Evolutionary conservation across 2,113 vertebrate species (phyloP), one percentile per base, ranked within the genome.

Genomic region (Colistium nudipinnis): DNA sequence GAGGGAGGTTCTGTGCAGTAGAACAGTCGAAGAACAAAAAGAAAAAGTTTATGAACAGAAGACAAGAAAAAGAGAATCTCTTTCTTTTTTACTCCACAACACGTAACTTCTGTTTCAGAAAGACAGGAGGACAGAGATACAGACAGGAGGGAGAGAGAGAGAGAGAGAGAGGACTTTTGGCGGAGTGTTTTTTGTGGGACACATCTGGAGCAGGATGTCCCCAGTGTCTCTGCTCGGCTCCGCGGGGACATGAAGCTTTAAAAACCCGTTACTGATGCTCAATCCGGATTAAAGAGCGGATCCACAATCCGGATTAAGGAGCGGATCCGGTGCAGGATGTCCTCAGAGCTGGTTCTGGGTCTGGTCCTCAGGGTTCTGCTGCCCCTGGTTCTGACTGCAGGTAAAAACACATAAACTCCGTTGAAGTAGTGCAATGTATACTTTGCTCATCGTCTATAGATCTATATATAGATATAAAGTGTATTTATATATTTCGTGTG

Each of bases 361-460:
- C 39, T 75, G 45, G 39, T 81, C 39, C 47, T 86, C 35, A 73
- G 84, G 68, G 35, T 81, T 14, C 33, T 76, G 51, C 81, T 86
- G 63, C 84, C 84, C 11, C 60, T 86, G 45, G 76, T 24, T 44
- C 9, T 86, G 44, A 76, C 77, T 54, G 67, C 81, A 83, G 84
- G 84, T 84, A 69, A 62, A 43, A 43, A 17, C 17, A 4, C 10
- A n/a, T n/a, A n/a, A n/a, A n/a, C n/a, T n/a, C n/a, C n/a, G n/a
- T n/a, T n/a, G n/a, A n/a, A n/a, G n/a, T n/a, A n/a, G n/a, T n/a
- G n/a, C n/a, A n/a, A n/a, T n/a, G n/a, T n/a, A n/a, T n/a, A n/a
- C n/a, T n/a, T n/a, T n/a, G n/a, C n/a, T n/a, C n/a, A n/a, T n/a
- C n/a, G n/a, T n/a, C n/a, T n/a, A n/a, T n/a, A n/a, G n/a, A n/a